phyloP scores from a whole-genome alignment of 1,140 invertebrate genomes.

The Tetranychus urticae region DNA sequence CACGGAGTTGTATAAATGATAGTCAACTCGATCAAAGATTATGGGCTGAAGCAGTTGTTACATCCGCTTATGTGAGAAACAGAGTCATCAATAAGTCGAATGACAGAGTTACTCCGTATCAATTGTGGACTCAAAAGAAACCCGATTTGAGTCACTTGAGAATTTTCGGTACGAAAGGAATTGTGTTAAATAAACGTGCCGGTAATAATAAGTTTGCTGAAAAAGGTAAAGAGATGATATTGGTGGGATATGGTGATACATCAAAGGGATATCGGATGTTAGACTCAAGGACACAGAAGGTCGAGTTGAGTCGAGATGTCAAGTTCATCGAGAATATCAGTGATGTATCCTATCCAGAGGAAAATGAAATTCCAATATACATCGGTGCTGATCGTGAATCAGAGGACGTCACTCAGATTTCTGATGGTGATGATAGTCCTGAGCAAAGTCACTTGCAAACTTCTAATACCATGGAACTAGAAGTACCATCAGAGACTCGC shows the following conservation, averaged over 20 bases:
- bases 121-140: slow-evolving; percentile 5
- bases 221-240: not conserved
- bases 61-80: not conserved
- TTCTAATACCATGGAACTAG: too few relatives aligned
- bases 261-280: not conserved
- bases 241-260: not conserved
- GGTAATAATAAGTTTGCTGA: not conserved
- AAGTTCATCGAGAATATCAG: too few relatives aligned
- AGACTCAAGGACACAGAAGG: not conserved
- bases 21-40: slow-evolving; percentile 7
- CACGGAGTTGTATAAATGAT: slow-evolving; percentile 19
- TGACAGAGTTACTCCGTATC: slow-evolving; percentile 9
- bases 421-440: too few relatives aligned
- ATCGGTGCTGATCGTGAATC: too few relatives aligned
- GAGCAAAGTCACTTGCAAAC: too few relatives aligned
- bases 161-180: slow-evolving; percentile 3
- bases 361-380: too few relatives aligned
- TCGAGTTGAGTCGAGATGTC: too few relatives aligned
- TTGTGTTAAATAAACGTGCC: not conserved
- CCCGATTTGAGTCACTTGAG: slow-evolving; percentile 3
- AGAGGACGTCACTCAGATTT: too few relatives aligned
- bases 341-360: too few relatives aligned
- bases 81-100: not conserved
- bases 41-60: not conserved
- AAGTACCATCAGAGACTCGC: too few relatives aligned